Evolutionary conservation across 2,113 vertebrate genomes (phyloP).

Genomic region (rabbit (Oryctolagus cuniculus)): DNA sequence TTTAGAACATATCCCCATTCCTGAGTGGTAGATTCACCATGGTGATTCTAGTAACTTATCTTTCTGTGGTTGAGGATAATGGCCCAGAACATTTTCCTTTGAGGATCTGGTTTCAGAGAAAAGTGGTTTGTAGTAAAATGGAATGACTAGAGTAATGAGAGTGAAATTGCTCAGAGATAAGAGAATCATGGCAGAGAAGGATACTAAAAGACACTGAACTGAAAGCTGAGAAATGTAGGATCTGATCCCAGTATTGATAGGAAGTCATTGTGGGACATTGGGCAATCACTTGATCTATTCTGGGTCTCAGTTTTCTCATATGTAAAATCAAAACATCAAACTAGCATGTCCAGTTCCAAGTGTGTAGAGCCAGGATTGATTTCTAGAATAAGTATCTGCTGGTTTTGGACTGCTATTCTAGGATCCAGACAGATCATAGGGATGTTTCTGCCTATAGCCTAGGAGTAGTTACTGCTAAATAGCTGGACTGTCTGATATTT

Average conservation of each 20-base stretch:
- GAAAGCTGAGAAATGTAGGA: neutral
- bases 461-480: constrained; percentile 33
- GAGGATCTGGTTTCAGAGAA: constrained; percentile 44
- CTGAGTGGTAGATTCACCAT: neutral
- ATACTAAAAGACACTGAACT: neutral
- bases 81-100: constrained; percentile 46
- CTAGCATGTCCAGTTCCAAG: neutral
- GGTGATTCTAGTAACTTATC: constrained; percentile 28
- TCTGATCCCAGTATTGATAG: neutral
- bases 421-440: neutral
- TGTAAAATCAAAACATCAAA: constrained; percentile 26
- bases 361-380: neutral
- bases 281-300: neutral
- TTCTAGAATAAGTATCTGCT: constrained; percentile 33
- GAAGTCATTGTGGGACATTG: neutral
- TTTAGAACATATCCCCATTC: constrained; percentile 21
- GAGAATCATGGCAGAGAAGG: neutral
- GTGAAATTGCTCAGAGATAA: neutral
- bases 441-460: constrained; percentile 23
- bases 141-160: neutral
- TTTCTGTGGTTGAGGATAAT: constrained; percentile 2
- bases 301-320: constrained; percentile 20
- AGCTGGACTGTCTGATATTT: constrained; percentile 74
- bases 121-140: constrained; percentile 24
- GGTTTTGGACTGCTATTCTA: neutral